These are phyloP conservation scores for Eueremaeus valkanovi DNA, from an alignment of 2,888 invertebrate genomes.

Conservation along the genomic window DNA sequence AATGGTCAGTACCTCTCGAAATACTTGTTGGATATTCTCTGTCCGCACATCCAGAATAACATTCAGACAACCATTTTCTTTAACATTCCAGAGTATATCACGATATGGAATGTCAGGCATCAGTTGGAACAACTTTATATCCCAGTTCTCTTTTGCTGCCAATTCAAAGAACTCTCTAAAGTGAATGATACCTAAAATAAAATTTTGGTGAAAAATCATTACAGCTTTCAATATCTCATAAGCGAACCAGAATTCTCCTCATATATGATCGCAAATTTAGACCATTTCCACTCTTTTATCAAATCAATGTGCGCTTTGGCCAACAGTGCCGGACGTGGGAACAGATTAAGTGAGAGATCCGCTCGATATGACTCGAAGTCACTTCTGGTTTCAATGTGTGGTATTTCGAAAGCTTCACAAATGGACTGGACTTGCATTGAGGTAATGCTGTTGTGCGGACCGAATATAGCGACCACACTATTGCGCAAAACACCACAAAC, in stretches of 20 bases:
- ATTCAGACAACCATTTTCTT: conserved; percentile 82
- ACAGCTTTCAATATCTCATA: not conserved
- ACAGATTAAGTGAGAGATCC: conserved; percentile 77
- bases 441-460: conserved; percentile 64
- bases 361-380: conserved; percentile 68
- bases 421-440: conserved; percentile 76
- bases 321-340: conserved; percentile 69
- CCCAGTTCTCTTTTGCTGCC: not conserved
- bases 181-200: conserved; percentile 51
- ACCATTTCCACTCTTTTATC: conserved; percentile 72
- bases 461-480: conserved; percentile 76
- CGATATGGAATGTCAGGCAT: conserved; percentile 28
- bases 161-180: conserved; percentile 33
- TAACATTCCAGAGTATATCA: conserved; percentile 57
- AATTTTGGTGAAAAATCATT: not conserved
- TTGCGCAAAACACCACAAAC: conserved; percentile 76
- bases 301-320: conserved; percentile 70
- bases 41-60: conserved; percentile 81
- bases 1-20: conserved; percentile 55
- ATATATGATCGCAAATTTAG: conserved; percentile 77
- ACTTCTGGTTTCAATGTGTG: conserved; percentile 74
- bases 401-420: conserved; percentile 76
- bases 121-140: conserved; percentile 35
- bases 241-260: conserved; percentile 68
- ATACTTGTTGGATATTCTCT: conserved; percentile 74